Conservation (phyloP, 2,797 vertebrate genomes). For the Martes flavigula region DNA sequence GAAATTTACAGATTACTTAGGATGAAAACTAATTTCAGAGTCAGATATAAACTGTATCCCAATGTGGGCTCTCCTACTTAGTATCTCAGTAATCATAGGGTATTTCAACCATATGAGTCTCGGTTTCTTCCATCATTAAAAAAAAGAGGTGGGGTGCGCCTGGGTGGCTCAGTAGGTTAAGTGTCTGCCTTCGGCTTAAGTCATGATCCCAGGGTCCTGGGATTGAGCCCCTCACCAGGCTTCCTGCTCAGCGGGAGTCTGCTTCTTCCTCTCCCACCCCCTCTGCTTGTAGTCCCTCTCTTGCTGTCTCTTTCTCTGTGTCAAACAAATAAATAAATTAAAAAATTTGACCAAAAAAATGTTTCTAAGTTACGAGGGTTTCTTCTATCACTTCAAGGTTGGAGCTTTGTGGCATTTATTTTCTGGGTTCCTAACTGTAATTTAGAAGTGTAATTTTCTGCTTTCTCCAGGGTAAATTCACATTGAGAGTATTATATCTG, state of each 20-base stretch:
- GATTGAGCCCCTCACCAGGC: too few species aligned
- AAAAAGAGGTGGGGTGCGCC: background rate
- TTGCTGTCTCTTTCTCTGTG: too few species aligned
- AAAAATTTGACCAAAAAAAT: background rate
- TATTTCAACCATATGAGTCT: conserved; percentile 7
- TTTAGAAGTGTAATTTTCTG: background rate
- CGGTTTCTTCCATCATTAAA: background rate
- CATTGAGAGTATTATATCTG: background rate
- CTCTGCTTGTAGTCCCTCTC: too few species aligned
- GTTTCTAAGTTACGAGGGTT: background rate
- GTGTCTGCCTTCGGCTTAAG: too few species aligned
- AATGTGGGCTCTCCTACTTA: background rate
- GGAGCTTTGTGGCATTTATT: background rate
- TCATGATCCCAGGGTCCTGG: too few species aligned
- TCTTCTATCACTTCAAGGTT: background rate
- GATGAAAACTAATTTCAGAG: background rate
- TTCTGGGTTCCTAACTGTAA: background rate
- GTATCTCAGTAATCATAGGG: background rate
- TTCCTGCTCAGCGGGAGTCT: too few species aligned
- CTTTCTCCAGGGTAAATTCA: background rate
- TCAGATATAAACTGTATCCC: background rate
- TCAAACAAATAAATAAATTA: too few species aligned
- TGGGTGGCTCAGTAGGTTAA: too few species aligned
- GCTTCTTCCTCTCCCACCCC: too few species aligned
- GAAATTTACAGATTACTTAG: background rate